Conservation (phyloP, 2,797 vertebrate species). For the Leptoclinus maculatus region DNA sequence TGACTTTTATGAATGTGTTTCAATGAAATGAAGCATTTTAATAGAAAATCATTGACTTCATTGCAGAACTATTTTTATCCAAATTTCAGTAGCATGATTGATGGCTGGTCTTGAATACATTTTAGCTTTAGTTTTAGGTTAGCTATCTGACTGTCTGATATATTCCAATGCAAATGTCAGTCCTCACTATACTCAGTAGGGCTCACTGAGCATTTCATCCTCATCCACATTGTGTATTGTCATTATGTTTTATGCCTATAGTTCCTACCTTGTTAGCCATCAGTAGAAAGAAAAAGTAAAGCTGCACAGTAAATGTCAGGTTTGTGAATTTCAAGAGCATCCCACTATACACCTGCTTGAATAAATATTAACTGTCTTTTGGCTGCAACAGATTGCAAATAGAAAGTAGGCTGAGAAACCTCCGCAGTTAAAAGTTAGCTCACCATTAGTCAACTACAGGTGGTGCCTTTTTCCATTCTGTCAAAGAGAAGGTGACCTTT, state of each 20-base stretch:
- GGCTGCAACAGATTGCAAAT: slow-evolving; percentile 1
- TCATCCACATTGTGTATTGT: background rate
- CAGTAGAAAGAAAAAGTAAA: background rate
- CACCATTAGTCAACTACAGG: slow-evolving; percentile 49
- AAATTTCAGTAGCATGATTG: background rate
- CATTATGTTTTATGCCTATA: background rate
- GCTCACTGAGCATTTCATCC: background rate
- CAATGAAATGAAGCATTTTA: background rate
- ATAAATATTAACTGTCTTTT: slow-evolving; percentile 4
- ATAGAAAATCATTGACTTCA: too few relatives aligned
- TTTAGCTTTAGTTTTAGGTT: background rate
- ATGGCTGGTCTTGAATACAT: background rate
- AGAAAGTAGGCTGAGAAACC: slow-evolving; percentile 14
- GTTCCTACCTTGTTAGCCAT: background rate
- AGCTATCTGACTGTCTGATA: background rate
- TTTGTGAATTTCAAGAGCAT: slow-evolving; percentile 4
- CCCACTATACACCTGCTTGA: background rate
- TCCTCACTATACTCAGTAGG: background rate
- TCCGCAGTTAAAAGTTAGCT: slow-evolving; percentile 44
- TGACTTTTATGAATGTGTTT: too few relatives aligned
- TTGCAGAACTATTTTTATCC: background rate
- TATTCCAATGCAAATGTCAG: slow-evolving; percentile 17
- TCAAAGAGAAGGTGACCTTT: slow-evolving; percentile 80
- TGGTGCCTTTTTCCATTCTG: slow-evolving; percentile 57
- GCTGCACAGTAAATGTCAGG: background rate